Evolutionary conservation across 2,888 invertebrate genomes (phyloP).

Genomic region (Mimachlamys varia): DNA sequence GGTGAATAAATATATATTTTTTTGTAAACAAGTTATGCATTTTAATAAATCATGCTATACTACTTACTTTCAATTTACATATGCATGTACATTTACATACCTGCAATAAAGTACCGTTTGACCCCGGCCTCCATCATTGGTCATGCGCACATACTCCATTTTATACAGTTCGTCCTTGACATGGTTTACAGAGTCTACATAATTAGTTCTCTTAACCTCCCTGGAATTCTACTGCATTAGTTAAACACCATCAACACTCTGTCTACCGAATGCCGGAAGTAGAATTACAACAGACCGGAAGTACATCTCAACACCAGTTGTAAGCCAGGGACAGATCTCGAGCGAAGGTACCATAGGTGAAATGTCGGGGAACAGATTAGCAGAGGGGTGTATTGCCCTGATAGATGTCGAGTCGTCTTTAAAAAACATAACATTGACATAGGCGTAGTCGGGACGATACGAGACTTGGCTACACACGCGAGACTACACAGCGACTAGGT

Average conservation of each 20-base stretch:
- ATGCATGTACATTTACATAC: background rate
- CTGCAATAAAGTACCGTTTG: background rate
- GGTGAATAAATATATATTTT: no score
- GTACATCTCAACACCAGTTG: background rate
- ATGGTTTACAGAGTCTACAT: background rate
- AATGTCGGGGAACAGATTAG: background rate
- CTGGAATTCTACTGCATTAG: background rate
- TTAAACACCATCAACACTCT: background rate
- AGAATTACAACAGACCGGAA: background rate
- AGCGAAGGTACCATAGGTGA: background rate
- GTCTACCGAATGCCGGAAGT: background rate
- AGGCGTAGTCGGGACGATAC: slow-evolving; percentile 8
- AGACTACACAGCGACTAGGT: background rate
- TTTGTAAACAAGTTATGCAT: no score
- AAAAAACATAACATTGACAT: slow-evolving; percentile 24
- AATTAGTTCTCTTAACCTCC: background rate
- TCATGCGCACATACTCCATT: background rate
- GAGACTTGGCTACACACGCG: background rate
- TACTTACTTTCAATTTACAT: no score
- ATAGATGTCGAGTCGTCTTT: background rate
- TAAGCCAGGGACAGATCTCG: background rate
- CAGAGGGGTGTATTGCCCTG: background rate
- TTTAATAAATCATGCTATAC: no score
- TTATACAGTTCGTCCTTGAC: background rate
- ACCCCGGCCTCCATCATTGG: background rate